Base-by-base conservation (phyloP, 2,888 invertebrate genomes). In the Drosophila borborema region DNA sequence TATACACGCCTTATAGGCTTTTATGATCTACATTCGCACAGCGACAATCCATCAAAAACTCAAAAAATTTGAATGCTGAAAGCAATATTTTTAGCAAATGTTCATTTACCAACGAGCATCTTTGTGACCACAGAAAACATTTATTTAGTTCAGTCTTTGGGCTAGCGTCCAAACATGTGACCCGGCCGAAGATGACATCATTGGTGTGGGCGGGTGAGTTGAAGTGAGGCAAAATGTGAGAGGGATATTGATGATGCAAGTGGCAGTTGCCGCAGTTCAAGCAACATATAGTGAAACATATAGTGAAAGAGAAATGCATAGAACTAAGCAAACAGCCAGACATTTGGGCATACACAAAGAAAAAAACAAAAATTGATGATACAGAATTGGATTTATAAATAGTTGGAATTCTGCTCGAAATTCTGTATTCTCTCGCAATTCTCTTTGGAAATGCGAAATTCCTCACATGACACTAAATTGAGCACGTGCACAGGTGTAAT, bases 111-210 rank as follows among this genome's bases (percentile, higher is more conserved):
- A 58, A 36, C 16, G 18, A n/a, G 61, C 62, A 46, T 61, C 34
- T 49, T 31, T 46, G 41, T 43, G 48, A 16, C 18, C 45, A 45
- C 18, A 43, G 23, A 48, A 54, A 12, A 20, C 14, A 38, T 49
- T 48, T 63, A 20, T 62, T 75, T 58, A 14, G 43, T 20, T 60
- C 53, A 61, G 64, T 58, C 55, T 86, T 78, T 70, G 77, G 80
- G 72, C 80, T 63, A 68, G 62, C 59, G 64, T 68, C 76, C 73
- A 85, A 89, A 77, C 86, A 89, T 89, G 87, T 86, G 86, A 86
- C 89, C 76, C 59, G 64, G 60, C 54, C 72, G 41, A 38, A 62
- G 72, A 87, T 86, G 86, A 86, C 86, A 89, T 86, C 86, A 86
- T 80, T 73, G 59, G 65, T 59, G 71, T 75, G 74, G 67, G 81